Evolutionary conservation across 92 coral and sea anemone species (phyloP).

Genomic region (Isaurus tuberculatus): DNA sequence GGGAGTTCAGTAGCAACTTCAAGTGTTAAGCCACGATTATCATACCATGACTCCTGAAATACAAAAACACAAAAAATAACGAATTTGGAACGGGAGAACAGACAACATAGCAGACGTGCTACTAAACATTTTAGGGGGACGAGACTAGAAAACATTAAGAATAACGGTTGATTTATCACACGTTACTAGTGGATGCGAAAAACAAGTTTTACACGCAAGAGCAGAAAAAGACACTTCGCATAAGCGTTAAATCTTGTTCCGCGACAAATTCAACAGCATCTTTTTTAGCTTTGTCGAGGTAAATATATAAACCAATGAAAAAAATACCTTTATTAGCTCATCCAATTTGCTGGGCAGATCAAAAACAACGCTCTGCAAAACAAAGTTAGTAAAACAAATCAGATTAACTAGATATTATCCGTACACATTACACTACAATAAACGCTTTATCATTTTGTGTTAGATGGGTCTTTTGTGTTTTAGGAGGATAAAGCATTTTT

Average conservation of each 20-base stretch:
- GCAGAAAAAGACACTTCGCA: too few species aligned
- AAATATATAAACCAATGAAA: background rate
- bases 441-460: background rate
- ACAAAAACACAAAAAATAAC: background rate
- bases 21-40: constrained; percentile 69
- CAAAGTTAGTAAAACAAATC: background rate
- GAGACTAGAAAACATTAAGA: too few species aligned
- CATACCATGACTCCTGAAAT: constrained; percentile 77
- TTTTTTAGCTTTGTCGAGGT: too few species aligned
- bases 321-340: constrained; percentile 68
- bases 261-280: too few species aligned
- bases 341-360: constrained; percentile 84
- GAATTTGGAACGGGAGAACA: background rate
- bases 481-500: too few species aligned
- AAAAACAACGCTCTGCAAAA: constrained; percentile 85
- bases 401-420: background rate
- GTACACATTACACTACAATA: background rate
- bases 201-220: too few species aligned
- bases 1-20: constrained; percentile 81
- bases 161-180: too few species aligned
- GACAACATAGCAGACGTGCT: too few species aligned
- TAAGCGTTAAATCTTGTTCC: too few species aligned
- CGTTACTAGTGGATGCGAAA: too few species aligned
- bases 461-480: too few species aligned
- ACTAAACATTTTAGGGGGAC: too few species aligned